phyloP scores from a whole-genome alignment of 2,113 vertebrate genomes.

The Lepus europaeus region DNA sequence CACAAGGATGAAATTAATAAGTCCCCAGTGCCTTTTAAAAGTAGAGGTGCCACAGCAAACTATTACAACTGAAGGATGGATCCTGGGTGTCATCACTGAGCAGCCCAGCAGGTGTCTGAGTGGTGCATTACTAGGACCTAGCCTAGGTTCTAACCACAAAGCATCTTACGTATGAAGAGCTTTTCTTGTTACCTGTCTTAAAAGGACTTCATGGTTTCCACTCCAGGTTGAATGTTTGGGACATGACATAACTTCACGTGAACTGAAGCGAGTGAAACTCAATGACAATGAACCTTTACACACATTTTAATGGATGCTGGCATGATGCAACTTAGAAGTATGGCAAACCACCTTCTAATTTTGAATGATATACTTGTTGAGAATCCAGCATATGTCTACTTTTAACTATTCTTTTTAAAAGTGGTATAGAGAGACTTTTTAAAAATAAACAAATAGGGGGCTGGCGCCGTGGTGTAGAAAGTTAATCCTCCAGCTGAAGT shows the following conservation, averaged over 20 bases:
- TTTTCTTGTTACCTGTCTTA: slow-evolving; percentile 73
- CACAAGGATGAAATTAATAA: slow-evolving; percentile 88
- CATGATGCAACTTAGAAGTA: neutral
- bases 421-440: neutral
- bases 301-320: slow-evolving; percentile 63
- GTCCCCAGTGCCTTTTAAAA: slow-evolving; percentile 85
- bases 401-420: neutral
- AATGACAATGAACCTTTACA: slow-evolving; percentile 63
- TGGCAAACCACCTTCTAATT: neutral
- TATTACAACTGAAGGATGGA: slow-evolving; percentile 81
- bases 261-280: slow-evolving; percentile 66
- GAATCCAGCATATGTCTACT: neutral
- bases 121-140: slow-evolving; percentile 69
- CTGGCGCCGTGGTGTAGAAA: no score
- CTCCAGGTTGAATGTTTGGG: slow-evolving; percentile 70
- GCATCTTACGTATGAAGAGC: slow-evolving; percentile 74
- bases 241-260: slow-evolving; percentile 53
- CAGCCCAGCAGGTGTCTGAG: slow-evolving; percentile 72
- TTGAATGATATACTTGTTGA: neutral
- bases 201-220: slow-evolving; percentile 69
- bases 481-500: no score
- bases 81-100: slow-evolving; percentile 73
- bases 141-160: slow-evolving; percentile 63
- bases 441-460: neutral
- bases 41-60: slow-evolving; percentile 85